A percentile compares a stretch with the other conserved stretches of the same genome.
These are phyloP conservation scores for Empidonax alnorum DNA, from an alignment of 2,113 vertebrate species.

Conservation along the genomic window DNA sequence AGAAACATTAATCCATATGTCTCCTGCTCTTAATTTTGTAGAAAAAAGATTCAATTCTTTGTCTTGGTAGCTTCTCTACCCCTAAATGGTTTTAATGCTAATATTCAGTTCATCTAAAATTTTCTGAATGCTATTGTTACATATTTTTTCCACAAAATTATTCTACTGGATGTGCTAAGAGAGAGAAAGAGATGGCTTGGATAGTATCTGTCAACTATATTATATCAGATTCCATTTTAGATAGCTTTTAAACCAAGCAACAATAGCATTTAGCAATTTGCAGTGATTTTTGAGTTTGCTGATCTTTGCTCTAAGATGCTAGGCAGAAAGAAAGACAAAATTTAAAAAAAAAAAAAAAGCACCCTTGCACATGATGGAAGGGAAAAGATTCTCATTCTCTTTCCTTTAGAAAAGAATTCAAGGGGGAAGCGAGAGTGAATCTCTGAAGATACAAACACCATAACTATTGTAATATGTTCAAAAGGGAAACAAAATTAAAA, in stretches of 20 bases:
- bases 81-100: background rate
- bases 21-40: background rate
- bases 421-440: background rate
- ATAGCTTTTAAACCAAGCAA: slow-evolving; percentile 22
- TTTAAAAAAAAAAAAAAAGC: background rate
- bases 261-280: slow-evolving; percentile 32
- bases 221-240: background rate
- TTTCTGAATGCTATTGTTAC: background rate
- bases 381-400: background rate
- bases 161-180: background rate
- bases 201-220: slow-evolving; percentile 5
- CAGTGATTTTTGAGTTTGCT: slow-evolving; percentile 47
- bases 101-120: background rate
- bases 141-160: background rate
- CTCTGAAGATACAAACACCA: background rate
- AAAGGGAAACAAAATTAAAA: background rate
- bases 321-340: background rate
- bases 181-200: background rate
- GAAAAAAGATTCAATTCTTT: background rate
- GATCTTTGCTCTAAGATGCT: slow-evolving; percentile 27
- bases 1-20: background rate
- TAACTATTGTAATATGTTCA: background rate
- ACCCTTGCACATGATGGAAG: background rate
- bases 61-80: background rate
- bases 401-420: background rate